Evolutionary conservation across 2,797 vertebrate genomes (phyloP).

Genomic region (Microtus obscurus): DNA sequence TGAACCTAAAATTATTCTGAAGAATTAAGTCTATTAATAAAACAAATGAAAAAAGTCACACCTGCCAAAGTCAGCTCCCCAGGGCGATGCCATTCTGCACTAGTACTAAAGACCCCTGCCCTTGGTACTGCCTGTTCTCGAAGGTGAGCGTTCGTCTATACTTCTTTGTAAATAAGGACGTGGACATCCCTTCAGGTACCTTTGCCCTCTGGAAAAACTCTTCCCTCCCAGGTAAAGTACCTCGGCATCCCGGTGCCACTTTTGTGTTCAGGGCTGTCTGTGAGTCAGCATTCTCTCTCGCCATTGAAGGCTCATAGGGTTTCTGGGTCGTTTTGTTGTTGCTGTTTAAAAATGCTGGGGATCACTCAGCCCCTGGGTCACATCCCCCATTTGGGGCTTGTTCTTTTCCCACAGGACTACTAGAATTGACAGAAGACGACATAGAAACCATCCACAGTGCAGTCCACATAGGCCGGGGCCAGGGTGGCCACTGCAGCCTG

Average conservation of each 20-base stretch:
- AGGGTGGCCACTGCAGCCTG: not conserved
- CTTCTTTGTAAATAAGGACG: not conserved
- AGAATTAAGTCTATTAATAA: conserved; percentile 10
- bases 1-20: not conserved
- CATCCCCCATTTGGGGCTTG: not conserved
- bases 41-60: not conserved
- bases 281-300: not conserved
- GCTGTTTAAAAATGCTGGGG: not conserved
- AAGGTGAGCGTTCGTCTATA: not conserved
- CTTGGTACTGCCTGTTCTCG: not conserved
- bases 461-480: not conserved
- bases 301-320: not conserved
- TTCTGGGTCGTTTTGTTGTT: not conserved
- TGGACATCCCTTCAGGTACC: not conserved
- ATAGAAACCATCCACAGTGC: not conserved
- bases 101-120: not conserved
- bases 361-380: not conserved
- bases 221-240: no score
- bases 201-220: not conserved
- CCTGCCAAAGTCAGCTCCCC: not conserved
- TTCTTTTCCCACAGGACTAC: not conserved
- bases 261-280: no score
- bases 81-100: no score
- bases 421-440: not conserved
- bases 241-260: rapidly evolving